Evolutionary conservation across 1,140 invertebrate species (phyloP).

Genomic region (Zaprionus nigranus): DNA sequence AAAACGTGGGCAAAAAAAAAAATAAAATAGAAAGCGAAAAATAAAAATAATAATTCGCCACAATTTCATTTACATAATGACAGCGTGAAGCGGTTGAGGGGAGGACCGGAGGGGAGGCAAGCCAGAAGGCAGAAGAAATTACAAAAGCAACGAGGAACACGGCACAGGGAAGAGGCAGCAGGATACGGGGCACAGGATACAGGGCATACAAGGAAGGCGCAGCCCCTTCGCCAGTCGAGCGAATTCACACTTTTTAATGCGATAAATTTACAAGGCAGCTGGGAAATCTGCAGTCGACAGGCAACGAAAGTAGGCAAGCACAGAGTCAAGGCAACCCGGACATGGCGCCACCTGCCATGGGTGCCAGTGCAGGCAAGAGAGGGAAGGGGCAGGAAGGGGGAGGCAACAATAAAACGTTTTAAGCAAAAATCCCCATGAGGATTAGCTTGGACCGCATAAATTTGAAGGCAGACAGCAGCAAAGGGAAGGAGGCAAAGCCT

Average conservation of each 20-base stretch:
- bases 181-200: constrained; percentile 4
- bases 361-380: not conserved
- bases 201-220: not conserved
- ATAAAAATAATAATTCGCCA: constrained; percentile 80
- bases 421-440: constrained; percentile 74
- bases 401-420: constrained; percentile 75
- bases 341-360: constrained; percentile 26
- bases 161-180: not conserved
- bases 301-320: constrained; percentile 54
- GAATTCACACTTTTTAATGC: constrained; percentile 79
- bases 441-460: constrained; percentile 79
- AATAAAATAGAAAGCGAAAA: constrained; percentile 23
- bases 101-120: not conserved
- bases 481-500: not conserved
- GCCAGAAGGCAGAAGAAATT: constrained; percentile 52
- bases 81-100: constrained; percentile 67
- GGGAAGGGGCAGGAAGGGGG: too few species aligned
- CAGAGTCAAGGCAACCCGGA: not conserved
- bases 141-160: constrained; percentile 35
- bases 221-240: constrained; percentile 10
- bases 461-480: constrained; percentile 42
- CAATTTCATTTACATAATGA: constrained; percentile 83
- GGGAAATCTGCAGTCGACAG: constrained; percentile 81
- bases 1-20: constrained; percentile 12
- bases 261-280: constrained; percentile 82